These are phyloP conservation scores for Rhamnusium bicolor DNA, from an alignment of 2,888 invertebrate genomes.

Conservation along the genomic window DNA sequence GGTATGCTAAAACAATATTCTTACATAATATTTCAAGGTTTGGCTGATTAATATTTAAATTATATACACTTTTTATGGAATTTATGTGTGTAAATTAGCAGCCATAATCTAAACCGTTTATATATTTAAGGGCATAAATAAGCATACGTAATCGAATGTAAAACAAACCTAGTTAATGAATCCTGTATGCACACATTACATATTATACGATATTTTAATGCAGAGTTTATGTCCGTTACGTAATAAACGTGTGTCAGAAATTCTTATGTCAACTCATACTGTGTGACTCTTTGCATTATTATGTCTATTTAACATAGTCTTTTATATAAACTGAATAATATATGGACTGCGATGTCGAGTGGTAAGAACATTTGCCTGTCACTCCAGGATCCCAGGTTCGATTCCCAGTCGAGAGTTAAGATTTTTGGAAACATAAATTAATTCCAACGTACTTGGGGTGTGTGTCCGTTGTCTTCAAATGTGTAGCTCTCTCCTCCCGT, in stretches of 20 bases:
- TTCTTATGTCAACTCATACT: not conserved
- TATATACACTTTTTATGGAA: conserved; percentile 23
- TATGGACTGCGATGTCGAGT: too few relatives aligned
- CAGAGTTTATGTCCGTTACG: conserved; percentile 2
- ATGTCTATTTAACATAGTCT: not conserved
- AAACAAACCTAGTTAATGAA: conserved; percentile 13
- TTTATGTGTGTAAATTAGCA: conserved; percentile 24
- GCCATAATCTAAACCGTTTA: conserved; percentile 22
- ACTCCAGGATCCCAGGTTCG: too few relatives aligned
- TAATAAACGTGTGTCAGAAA: not conserved
- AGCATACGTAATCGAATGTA: conserved; percentile 18
- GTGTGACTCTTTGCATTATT: not conserved
- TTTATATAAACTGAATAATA: too few relatives aligned
- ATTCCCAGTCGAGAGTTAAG: too few relatives aligned
- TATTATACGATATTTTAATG: conserved; percentile 9
- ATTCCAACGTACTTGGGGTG: too few relatives aligned
- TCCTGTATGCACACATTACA: conserved; percentile 16
- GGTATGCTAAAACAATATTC: conserved; percentile 6
- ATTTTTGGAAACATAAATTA: too few relatives aligned
- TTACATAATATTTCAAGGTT: conserved; percentile 31
- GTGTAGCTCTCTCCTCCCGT: too few relatives aligned
- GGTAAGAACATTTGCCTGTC: too few relatives aligned
- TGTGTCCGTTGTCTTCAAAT: too few relatives aligned
- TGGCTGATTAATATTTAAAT: conserved; percentile 26
- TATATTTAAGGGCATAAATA: conserved; percentile 20